Evolutionary conservation across 2,797 vertebrate species (phyloP), one percentile per base, ranked within the genome.

Genomic region (Sebastes itinus): DNA sequence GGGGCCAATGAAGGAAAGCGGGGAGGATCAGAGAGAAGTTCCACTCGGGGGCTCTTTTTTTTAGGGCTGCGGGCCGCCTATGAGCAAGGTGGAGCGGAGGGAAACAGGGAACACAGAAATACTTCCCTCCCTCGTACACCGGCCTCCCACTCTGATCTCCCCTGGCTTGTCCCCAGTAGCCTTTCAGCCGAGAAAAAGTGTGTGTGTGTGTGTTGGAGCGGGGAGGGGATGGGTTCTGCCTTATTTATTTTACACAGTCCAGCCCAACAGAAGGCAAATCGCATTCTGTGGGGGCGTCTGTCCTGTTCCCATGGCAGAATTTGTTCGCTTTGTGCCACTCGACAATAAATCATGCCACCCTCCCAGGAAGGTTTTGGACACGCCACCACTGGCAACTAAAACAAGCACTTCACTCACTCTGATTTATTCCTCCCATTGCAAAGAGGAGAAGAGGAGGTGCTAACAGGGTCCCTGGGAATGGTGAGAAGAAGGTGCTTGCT

Each of bases 381-480:
- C 87, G 83, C 89, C 86, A 92, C 84, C 80, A 77, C 89, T 92
- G 91, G 90, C 84, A 93, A 87, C 90, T 91, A 92, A 94, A 94
- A 94, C 92, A 94, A 94, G 91, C 87, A 82, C 92, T 93, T 94
- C 89, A 89, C 89, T 93, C 92, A 87, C 76, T 87, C 86, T 94
- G 89, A 95, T 95, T 94, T 95, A 95, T 95, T 94, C 92, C 76
- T 88, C 84, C 92, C 83, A 86, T 88, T 85, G 82, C 87, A 82
- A 89, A 86, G 77, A 92, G 78, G 78, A 88, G 84, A 81, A 82
- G 82, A 90, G 83, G 89, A 92, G 92, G 87, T 92, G 89, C 91
- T 94, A 94, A 95, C 94, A 93, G 92, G 92, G 81, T 94, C 93
- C 89, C 75, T 63, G 82, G 89, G 94, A 91, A 92, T 77, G 79